These are phyloP conservation scores for Dinomys branickii DNA, from an alignment of 2,113 vertebrate species.

Conservation along the genomic window DNA sequence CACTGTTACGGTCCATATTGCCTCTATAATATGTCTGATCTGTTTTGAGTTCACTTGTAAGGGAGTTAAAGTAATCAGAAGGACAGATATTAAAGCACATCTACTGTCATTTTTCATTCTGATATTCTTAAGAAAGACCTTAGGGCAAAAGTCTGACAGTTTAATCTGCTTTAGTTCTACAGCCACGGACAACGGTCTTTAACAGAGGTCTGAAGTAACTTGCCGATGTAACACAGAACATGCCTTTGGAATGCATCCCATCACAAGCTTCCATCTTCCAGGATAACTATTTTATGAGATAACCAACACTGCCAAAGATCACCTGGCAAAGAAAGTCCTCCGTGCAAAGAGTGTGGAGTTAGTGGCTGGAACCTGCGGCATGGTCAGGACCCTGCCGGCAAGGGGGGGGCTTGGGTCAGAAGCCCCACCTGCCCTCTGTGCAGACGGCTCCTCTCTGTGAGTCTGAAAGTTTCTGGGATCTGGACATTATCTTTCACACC, in stretches of 20 bases:
- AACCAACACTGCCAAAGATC: neutral
- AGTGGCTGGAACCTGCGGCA: neutral
- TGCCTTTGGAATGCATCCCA: neutral
- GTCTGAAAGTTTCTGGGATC: neutral
- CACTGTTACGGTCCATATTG: neutral
- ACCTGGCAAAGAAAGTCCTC: neutral
- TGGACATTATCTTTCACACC: neutral
- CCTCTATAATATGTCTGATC: neutral
- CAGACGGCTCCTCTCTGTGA: neutral
- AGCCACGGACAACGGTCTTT: neutral
- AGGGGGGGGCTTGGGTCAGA: neutral
- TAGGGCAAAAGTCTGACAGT: neutral
- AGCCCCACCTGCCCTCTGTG: accelerated
- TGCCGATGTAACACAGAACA: neutral
- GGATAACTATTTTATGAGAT: neutral
- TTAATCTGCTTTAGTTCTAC: neutral
- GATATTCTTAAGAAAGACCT: slow-evolving; percentile 8
- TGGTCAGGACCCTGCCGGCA: neutral
- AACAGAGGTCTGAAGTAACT: neutral
- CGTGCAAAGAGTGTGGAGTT: neutral
- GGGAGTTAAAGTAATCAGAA: neutral
- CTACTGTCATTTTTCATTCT: slow-evolving; percentile 24
- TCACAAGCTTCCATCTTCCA: neutral
- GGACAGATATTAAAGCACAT: slow-evolving; percentile 10
- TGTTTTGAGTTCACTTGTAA: neutral